Percentiles rank a stretch among this genome's conserved stretches.
Conservation (phyloP, 2,113 vertebrate genomes). For the Gopherus flavomarginatus region DNA sequence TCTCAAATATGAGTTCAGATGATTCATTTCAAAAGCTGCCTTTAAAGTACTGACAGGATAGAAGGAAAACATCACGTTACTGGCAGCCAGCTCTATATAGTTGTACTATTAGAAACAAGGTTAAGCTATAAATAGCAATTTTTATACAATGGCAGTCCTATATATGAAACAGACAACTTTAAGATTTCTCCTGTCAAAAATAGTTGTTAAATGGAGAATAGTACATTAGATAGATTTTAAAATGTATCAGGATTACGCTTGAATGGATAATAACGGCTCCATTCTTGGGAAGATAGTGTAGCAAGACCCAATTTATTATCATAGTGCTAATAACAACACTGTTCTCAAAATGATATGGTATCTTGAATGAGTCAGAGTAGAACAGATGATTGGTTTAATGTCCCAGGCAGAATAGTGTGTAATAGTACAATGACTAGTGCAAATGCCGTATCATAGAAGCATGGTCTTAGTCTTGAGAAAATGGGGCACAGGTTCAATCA, state of each 20-base stretch:
- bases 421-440: background rate
- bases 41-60: conserved; percentile 22
- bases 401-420: background rate
- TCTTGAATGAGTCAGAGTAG: background rate
- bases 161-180: conserved; percentile 2
- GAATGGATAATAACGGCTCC: background rate
- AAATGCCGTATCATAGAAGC: background rate
- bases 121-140: background rate
- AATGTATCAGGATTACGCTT: background rate
- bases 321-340: background rate
- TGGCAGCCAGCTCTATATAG: background rate
- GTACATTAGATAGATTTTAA: background rate
- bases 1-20: conserved; percentile 34
- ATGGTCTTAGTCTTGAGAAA: background rate
- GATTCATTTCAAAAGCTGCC: conserved; percentile 2
- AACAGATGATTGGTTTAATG: background rate
- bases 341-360: background rate
- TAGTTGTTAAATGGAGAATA: background rate
- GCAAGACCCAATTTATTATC: background rate
- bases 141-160: background rate
- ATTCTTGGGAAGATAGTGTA: background rate
- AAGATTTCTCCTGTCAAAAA: background rate
- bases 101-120: conserved; percentile 6
- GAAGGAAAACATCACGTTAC: background rate
- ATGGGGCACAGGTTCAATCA: background rate